phyloP scores from a whole-genome alignment of 1,140 invertebrate genomes.

The Lycorma delicatula region DNA sequence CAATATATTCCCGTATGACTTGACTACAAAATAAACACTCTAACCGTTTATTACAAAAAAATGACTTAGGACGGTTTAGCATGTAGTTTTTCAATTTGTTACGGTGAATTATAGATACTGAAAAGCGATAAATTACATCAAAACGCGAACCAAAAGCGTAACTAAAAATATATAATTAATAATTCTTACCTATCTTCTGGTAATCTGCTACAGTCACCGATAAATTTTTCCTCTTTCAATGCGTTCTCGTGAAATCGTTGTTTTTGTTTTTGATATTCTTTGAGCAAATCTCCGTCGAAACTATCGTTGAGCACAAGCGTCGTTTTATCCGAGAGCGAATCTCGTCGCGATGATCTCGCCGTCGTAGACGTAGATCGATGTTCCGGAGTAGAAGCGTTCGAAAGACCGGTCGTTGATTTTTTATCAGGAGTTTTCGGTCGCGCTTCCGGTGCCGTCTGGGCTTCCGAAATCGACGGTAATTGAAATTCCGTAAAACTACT shows the following conservation, averaged over 20 bases:
- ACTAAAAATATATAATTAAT: background rate
- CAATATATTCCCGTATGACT: no score
- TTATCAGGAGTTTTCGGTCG: slow-evolving; percentile 21
- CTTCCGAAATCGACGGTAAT: slow-evolving; percentile 41
- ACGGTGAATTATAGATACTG: no score
- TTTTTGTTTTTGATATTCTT: slow-evolving; percentile 64
- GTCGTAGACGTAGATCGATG: slow-evolving; percentile 41
- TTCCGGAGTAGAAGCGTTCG: slow-evolving; percentile 47
- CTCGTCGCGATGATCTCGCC: slow-evolving; percentile 47
- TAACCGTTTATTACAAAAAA: no score
- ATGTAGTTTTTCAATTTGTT: no score
- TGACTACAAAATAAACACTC: no score
- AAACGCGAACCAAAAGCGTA: no score
- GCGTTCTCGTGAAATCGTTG: slow-evolving; percentile 34
- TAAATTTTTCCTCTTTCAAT: slow-evolving; percentile 6
- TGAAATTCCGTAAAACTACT: slow-evolving; percentile 56
- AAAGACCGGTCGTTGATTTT: slow-evolving; percentile 23
- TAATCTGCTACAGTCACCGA: slow-evolving; percentile 28
- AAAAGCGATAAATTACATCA: no score
- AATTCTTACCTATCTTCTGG: slow-evolving; percentile 40
- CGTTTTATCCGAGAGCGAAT: slow-evolving; percentile 45
- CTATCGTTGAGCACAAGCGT: slow-evolving; percentile 21
- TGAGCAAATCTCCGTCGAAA: slow-evolving; percentile 50
- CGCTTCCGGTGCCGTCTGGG: slow-evolving; percentile 23
- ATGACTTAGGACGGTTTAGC: no score